Evolutionary conservation across 2,113 vertebrate genomes (phyloP).

Genomic region (Silurus meridionalis): DNA sequence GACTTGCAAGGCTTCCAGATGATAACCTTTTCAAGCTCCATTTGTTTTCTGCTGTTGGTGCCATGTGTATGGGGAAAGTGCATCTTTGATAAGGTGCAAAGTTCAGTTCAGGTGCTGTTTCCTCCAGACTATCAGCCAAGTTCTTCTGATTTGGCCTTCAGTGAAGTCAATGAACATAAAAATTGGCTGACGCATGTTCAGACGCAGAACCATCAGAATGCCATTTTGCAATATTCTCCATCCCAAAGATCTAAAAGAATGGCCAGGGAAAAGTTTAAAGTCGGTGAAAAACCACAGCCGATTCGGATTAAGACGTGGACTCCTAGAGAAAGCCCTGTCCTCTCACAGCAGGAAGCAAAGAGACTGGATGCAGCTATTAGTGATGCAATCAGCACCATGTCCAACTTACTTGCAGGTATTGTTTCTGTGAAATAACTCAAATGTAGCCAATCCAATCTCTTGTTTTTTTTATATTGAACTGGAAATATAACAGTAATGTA

Average conservation of each 20-base stretch:
- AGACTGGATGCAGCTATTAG: slow-evolving; percentile 62
- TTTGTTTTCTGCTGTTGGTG: slow-evolving; percentile 33
- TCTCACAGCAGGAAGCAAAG: slow-evolving; percentile 58
- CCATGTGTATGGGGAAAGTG: slow-evolving; percentile 58
- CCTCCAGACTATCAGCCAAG: slow-evolving; percentile 15
- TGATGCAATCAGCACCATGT: slow-evolving; percentile 64
- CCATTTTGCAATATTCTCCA: neutral
- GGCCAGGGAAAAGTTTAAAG: neutral
- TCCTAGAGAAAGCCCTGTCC: slow-evolving; percentile 50
- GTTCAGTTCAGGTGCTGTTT: slow-evolving; percentile 57
- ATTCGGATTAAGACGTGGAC: slow-evolving; percentile 74
- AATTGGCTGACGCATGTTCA: neutral
- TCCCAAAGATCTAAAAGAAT: slow-evolving; percentile 37
- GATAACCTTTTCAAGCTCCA: neutral
- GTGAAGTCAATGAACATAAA: neutral
- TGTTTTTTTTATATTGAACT: neutral
- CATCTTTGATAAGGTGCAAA: slow-evolving; percentile 72
- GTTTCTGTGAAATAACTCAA: neutral
- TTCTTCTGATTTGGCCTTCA: neutral
- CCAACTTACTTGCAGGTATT: slow-evolving; percentile 71
- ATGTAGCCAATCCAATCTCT: neutral
- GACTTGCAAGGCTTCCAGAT: neutral
- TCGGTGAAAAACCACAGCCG: slow-evolving; percentile 57
- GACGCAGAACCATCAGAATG: neutral
- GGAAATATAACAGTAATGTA: neutral